A percentile compares a stretch with the other conserved stretches of the same genome.
These are phyloP conservation scores for Sebastes cheni DNA, from an alignment of 2,797 vertebrate species.

Conservation along the genomic window DNA sequence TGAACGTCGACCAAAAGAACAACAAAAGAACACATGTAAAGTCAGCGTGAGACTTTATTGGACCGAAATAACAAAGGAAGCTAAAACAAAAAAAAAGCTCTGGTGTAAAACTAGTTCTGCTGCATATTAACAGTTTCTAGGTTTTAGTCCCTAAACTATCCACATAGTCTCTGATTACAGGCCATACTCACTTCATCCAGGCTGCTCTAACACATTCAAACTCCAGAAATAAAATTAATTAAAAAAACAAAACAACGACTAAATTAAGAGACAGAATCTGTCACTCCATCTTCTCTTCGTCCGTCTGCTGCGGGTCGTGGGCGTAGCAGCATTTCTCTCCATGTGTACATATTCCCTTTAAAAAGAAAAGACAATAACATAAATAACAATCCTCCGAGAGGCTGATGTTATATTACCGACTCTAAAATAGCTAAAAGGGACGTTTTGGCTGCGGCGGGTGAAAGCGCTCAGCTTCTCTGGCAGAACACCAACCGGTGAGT, in stretches of 20 bases:
- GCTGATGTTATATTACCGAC: not conserved
- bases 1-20: too few relatives aligned
- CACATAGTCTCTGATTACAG: not conserved
- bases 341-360: constrained; percentile 81
- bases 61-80: constrained; percentile 4
- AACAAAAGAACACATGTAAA: not conserved
- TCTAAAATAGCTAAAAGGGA: too few relatives aligned
- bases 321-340: constrained; percentile 87
- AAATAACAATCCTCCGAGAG: too few relatives aligned
- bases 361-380: not conserved
- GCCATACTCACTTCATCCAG: too few relatives aligned
- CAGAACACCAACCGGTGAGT: not conserved
- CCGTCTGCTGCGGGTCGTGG: constrained; percentile 62
- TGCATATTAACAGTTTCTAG: not conserved
- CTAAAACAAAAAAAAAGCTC: not conserved
- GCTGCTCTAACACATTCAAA: not conserved
- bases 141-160: not conserved
- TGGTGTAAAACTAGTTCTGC: not conserved
- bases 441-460: not conserved
- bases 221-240: constrained; percentile 1
- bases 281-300: constrained; percentile 60
- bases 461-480: not conserved
- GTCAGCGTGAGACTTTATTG: constrained; percentile 57
- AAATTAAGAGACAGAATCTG: not conserved
- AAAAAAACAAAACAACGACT: not conserved